Evolutionary conservation across 2,888 invertebrate species (phyloP), one percentile per base, ranked within the genome.

Genomic region (Drosophila melanosoma): DNA sequence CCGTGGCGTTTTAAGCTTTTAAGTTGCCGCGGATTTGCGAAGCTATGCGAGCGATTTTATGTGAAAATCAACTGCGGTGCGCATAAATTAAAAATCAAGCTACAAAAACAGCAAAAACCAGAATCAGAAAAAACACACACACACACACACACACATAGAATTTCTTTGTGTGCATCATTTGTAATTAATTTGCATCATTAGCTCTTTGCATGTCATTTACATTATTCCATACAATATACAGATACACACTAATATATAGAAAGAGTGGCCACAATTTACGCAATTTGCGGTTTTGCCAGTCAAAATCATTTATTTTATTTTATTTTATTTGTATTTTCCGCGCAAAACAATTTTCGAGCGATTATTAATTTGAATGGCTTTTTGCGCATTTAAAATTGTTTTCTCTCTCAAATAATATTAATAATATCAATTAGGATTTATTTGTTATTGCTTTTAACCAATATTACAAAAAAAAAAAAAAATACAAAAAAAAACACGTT

Each of bases 21-120:
- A 87, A 87, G 89, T 85, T 85, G 87, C 77, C 82, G 77, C 69
- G 78, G 88, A 87, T 89, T 89, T 89, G 83, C 78, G 68, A 74
- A 81, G 85, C 82, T 87, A 74, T 63, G 74, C 79, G 63, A 65
- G 69, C 90, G 86, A 86, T 90, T 81, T 81, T 67, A 86, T 86
- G 78, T 75, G 90, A 86, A 83, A 86, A 86, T 86, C 90, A 86
- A 90, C 85, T 86, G 85, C 87, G 85, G 90, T 83, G 75, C 54
- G 89, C 85, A 86, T 86, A 86, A 90, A 86, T 86, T 90, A 90
- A 86, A 86, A 87, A 86, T 90, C 85, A 90, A 74, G 72, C 74
- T 74, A 54, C 77, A 80, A 38, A 65, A 53, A 72, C 62, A 68
- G 68, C 62, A 57, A 57, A 57, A 64, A 49, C 15, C 58, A 62